Evolutionary conservation across 2,888 invertebrate genomes (phyloP).

Genomic region (Physocephala rufipes): DNA sequence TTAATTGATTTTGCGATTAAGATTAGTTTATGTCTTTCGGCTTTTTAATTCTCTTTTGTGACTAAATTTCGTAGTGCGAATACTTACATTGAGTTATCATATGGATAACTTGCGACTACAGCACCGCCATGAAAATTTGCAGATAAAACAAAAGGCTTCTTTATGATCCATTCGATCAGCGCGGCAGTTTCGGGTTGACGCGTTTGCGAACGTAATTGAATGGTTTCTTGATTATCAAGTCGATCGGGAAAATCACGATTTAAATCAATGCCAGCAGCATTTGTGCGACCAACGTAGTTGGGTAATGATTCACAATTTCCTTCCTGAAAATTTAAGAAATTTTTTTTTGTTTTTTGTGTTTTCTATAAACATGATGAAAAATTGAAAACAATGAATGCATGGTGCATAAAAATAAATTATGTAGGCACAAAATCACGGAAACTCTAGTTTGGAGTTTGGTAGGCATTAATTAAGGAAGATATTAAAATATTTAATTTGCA

Average conservation of each 20-base stretch:
- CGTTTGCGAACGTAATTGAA: constrained; percentile 63
- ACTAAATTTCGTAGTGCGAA: no score
- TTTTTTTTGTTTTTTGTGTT: no score
- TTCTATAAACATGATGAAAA: no score
- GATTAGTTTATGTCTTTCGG: no score
- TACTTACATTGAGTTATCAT: constrained; percentile 81
- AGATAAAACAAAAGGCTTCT: constrained; percentile 89
- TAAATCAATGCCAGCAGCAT: constrained; percentile 82
- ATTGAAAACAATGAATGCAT: no score
- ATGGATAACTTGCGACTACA: constrained; percentile 97
- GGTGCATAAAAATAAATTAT: no score
- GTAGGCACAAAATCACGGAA: no score
- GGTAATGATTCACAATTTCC: constrained; percentile 79
- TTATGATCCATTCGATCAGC: constrained; percentile 87
- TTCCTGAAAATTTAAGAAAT: constrained; percentile 69
- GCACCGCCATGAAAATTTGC: constrained; percentile 97
- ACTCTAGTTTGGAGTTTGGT: no score
- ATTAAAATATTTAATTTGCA: no score
- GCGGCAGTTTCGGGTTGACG: constrained; percentile 89
- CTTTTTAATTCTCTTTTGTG: no score
- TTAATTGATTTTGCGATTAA: no score
- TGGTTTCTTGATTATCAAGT: constrained; percentile 69
- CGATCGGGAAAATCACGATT: constrained; percentile 96
- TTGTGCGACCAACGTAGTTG: constrained; percentile 78
- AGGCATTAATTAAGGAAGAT: no score